A percentile compares a stretch with the other conserved stretches of the same genome.
Evolutionary conservation across 1,140 invertebrate species (phyloP).

Genomic region (Ceratina japonica): DNA sequence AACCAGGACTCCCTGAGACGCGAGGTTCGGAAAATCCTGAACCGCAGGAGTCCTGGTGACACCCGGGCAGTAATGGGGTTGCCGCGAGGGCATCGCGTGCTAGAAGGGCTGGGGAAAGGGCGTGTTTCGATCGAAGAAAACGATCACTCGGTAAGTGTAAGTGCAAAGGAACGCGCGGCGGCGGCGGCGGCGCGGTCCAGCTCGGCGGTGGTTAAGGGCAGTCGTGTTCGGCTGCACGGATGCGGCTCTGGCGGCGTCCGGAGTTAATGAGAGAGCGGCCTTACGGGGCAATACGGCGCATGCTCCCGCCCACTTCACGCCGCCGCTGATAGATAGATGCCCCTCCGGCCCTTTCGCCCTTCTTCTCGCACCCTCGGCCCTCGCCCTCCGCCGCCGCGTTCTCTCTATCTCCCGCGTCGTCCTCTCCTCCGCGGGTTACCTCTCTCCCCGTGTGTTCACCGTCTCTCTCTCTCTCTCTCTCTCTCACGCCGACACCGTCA

Average conservation of each 20-base stretch:
- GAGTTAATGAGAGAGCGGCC: slow-evolving; percentile 80
- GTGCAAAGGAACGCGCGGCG: background rate
- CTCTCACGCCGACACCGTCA: slow-evolving; percentile 14
- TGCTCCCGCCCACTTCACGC: slow-evolving; percentile 80
- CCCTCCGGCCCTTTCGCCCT: slow-evolving; percentile 67
- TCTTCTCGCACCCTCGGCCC: slow-evolving; percentile 33
- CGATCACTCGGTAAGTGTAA: no score
- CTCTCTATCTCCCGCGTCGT: background rate
- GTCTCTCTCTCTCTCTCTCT: slow-evolving; percentile 33
- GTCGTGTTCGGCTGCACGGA: slow-evolving; percentile 56
- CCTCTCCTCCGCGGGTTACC: slow-evolving; percentile 56
- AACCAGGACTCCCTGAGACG: no score
- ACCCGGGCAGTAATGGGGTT: no score
- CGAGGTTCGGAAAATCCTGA: no score
- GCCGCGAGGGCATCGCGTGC: no score
- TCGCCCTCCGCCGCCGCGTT: slow-evolving; percentile 34
- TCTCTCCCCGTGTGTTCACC: slow-evolving; percentile 39
- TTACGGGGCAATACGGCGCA: slow-evolving; percentile 78
- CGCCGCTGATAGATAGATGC: slow-evolving; percentile 80
- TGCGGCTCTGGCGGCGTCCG: slow-evolving; percentile 71
- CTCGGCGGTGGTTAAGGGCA: slow-evolving; percentile 13
- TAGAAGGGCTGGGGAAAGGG: no score
- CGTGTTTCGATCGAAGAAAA: no score
- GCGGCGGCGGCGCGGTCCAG: background rate
- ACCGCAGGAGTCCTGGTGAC: no score